These are phyloP conservation scores for Notospermus geniculatus DNA, from an alignment of 1,140 invertebrate species.

Conservation along the genomic window DNA sequence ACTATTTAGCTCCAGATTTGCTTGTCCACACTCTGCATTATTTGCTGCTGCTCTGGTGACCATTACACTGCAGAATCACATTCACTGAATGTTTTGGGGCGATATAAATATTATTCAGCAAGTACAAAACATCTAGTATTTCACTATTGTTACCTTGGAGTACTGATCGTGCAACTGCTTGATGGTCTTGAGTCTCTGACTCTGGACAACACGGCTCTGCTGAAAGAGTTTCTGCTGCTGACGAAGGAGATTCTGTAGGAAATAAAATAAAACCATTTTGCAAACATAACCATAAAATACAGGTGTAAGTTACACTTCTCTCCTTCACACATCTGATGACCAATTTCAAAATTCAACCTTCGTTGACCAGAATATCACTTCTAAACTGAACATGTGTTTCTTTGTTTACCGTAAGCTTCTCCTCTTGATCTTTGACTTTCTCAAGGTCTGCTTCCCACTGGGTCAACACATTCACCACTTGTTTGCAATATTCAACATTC, in stretches of 20 bases:
- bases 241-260: slow-evolving; percentile 37
- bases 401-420: slow-evolving; percentile 50
- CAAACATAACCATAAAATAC: no score
- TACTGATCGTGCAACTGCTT: slow-evolving; percentile 48
- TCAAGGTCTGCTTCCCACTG: slow-evolving; percentile 52
- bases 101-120: background rate
- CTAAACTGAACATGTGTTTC: no score
- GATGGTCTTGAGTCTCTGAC: slow-evolving; percentile 50
- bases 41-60: no score
- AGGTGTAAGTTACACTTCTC: no score
- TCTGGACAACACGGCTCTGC: slow-evolving; percentile 47
- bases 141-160: slow-evolving; percentile 37
- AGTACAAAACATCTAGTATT: background rate
- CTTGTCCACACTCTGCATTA: no score
- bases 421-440: slow-evolving; percentile 52
- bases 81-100: background rate
- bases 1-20: no score
- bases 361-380: no score
- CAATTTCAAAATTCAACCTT: no score
- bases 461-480: slow-evolving; percentile 37
- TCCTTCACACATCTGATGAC: no score
- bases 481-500: slow-evolving; percentile 48
- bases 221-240: slow-evolving; percentile 53
- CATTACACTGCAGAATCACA: background rate
- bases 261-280: background rate